Base-by-base conservation (phyloP, 2,113 vertebrate genomes). In the Pachypanchax playfairii region DNA sequence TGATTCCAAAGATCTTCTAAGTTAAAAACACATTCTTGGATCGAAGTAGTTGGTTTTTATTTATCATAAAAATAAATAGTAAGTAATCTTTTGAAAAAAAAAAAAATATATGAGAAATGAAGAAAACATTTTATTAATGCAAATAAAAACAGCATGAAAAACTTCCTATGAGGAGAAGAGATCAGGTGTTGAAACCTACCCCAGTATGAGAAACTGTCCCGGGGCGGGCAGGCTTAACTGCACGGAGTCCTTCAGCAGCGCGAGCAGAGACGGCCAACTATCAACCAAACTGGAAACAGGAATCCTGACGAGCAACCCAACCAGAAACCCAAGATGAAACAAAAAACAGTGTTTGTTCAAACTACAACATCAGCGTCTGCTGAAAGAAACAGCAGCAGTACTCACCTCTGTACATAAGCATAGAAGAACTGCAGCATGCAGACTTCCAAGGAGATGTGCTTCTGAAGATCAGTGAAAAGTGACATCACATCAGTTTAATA, bases 341-440 rank as follows among this genome's bases (percentile, higher is more conserved):
- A 53, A 22, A 60, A 52, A 21, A 2, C 0, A 1, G 4, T 24
- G 1, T 14, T 58, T 7, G 14, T 4, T 12, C 6, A 3, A 3
- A 60, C 42, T 49, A 5, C 26, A 35, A 11, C 15, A 39, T 12
- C 36, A 4, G 1, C 26, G 31, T 52, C 13, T 1, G 41, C 10
- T 28, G 43, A 7, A 4, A 38, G 47, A 57, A 52, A 33, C 10
- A 42, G 4, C 29, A 26, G 12, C 10, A 12, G 66, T 18, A 73
- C 93, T 94, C 89, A 98, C 97, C 96, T 95, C 88, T 99, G 96
- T 71, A 98, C 95, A 62, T 98, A 99, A 38, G 97, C 95, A 83
- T 95, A 99, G 90, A 99, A 98, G 92, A 99, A 99, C 88, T 99
- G 97, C 86, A 99, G 91, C 97, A 99, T 98, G 88, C 96, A 98